Evolutionary conservation across 2,797 vertebrate genomes (phyloP), one percentile per base, ranked within the genome.

Genomic region (Somateria mollissima): DNA sequence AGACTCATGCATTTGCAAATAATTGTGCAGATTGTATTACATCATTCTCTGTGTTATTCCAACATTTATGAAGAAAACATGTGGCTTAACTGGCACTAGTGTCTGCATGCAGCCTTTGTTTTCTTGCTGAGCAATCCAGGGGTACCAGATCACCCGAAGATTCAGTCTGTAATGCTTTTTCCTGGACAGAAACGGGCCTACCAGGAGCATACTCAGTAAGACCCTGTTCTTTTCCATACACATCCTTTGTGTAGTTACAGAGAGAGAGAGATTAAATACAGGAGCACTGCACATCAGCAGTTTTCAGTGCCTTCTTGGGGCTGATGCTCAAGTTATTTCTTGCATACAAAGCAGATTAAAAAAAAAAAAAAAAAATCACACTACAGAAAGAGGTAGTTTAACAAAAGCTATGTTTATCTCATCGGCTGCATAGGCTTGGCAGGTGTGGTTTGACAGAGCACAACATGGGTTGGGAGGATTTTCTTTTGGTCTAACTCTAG

Each of bases 341-440:
- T 90, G 94, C 85, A 82, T 94, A 73, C 64, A 91, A 92, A 96
- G 60, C 39, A 94, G 66, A 89, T 89, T 75, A 2, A 3, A 5
- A 34, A 77, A 49, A 21, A 49, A 21, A 49, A 86, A 84, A 73
- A 67, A 37, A 75, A 34, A 30, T 9, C 71, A 30, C 56, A 24
- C 77, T 76, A 81, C 67, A 60, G 84, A 67, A 93, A 84, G 66
- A 87, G 77, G 60, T 89, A 87, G 67, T 84, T 94, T 87, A 95
- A 95, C 84, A 95, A 95, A 95, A 94, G 60, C 93, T 84, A 76
- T 94, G 93, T 95, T 97, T 95, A 87, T 92, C 77, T 89, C 86
- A 84, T 94, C 88, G 79, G 90, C 86, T 95, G 43, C 32, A 41
- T 76, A 71, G 71, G 74, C 86, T 95, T 86, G 93, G 83, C 92